Percentiles rank a stretch among this genome's conserved stretches.
These are phyloP conservation scores for Macrophya alboannulata DNA, from an alignment of 2,888 invertebrate genomes.

Conservation along the genomic window DNA sequence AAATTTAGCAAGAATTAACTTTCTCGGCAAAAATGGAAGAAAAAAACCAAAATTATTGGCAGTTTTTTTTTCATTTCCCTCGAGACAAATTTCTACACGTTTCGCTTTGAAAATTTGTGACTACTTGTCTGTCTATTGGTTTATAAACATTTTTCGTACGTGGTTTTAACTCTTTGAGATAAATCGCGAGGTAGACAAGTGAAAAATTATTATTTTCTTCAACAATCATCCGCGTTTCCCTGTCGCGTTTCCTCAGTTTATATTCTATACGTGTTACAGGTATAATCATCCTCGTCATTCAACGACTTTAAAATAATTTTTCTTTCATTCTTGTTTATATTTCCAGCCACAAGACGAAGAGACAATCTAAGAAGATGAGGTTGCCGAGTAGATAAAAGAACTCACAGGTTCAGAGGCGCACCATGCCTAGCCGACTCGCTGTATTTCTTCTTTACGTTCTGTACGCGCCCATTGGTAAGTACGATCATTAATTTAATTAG, in stretches of 20 bases:
- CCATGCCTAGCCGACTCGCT: slow-evolving; percentile 75
- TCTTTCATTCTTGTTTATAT: slow-evolving; percentile 23
- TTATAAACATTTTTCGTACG: not conserved
- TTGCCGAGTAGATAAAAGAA: slow-evolving; percentile 72
- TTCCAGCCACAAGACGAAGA: slow-evolving; percentile 50
- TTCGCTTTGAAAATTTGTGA: not conserved
- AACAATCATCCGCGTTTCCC: not conserved
- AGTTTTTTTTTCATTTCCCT: not conserved
- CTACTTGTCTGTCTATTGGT: slow-evolving; percentile 6
- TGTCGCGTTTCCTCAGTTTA: not conserved
- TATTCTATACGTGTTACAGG: not conserved
- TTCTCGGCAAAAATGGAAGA: too few species aligned
- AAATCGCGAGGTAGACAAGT: not conserved
- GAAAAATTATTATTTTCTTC: not conserved
- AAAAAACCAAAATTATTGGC: too few species aligned
- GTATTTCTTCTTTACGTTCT: slow-evolving; percentile 75
- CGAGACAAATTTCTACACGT: not conserved
- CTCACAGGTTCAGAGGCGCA: slow-evolving; percentile 64
- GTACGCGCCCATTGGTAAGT: slow-evolving; percentile 78
- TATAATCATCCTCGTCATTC: not conserved
- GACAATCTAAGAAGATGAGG: slow-evolving; percentile 70
- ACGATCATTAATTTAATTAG: slow-evolving; percentile 10
- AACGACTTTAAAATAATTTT: not conserved
- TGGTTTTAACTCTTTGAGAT: not conserved
- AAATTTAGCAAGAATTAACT: not conserved